Evolutionary conservation across 2,113 vertebrate species (phyloP), one percentile per base, ranked within the genome.

Genomic region (Brachyhypopomus gauderio): DNA sequence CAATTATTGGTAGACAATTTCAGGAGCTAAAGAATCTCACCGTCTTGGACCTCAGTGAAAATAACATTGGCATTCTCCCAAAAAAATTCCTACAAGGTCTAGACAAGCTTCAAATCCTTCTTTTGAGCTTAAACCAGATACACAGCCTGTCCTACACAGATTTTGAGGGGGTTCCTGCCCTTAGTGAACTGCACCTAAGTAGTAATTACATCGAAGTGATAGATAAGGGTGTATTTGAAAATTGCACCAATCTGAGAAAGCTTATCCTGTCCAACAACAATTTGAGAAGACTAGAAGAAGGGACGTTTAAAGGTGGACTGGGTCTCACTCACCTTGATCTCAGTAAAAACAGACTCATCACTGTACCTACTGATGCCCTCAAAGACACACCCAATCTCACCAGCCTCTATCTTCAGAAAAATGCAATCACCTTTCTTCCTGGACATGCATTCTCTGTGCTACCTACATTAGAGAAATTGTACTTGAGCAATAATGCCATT

Each of bases 41-140:
- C n/a, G 1, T 85, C 3, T 82, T 93, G 66, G 90, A 89, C 22
- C 80, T 93, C 48, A 92, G 88, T 62, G 78, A 87, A 80, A 93
- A 93, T 84, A 8, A 59, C 16, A 85, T 92, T 3, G 3, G 81
- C 11, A 4, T 75, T 56, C 59, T 92, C 9, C 82, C 84, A 1
- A 14, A 1, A 0, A 87, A 86, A 11, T 62, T 86, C 66, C 85
- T 93, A 3, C 48, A n/a, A 8, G 89, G 88, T 22, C 79, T 93
- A 36, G 59, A 5, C 3, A 62, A 81, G 17, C 86, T 93, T 56
- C 74, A 83, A 17, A 85, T 34, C 0, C 87, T 93, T 22, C 62
- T 78, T 36, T 41, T 93, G 20, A 90, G 84, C 23, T 81, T 82
- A 17, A 93, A 92, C 83, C 48, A 76, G 55, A 90, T 92, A 76